These are phyloP conservation scores for Spongilla lacustris DNA, from an alignment of 37 sponge, comb jelly and placozoan genomes.

Conservation along the genomic window DNA sequence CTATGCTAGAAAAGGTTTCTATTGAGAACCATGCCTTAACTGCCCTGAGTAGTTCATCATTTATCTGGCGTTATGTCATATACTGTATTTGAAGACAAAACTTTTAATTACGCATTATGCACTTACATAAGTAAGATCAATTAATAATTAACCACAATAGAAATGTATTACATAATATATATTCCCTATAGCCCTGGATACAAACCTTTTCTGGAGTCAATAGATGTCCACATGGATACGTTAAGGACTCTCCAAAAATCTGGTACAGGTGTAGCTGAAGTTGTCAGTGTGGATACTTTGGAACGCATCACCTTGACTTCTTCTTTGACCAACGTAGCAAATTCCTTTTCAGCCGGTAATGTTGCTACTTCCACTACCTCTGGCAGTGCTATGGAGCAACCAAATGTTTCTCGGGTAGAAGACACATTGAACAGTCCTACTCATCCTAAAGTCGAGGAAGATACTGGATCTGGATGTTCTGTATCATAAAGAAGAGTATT, in stretches of 20 bases:
- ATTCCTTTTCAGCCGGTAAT: background rate
- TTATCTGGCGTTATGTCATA: too few relatives aligned
- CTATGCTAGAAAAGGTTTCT: too few relatives aligned
- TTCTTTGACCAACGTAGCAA: background rate
- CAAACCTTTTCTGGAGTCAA: slow-evolving; percentile 33
- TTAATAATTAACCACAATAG: too few relatives aligned
- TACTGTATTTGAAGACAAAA: too few relatives aligned
- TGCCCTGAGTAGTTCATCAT: too few relatives aligned
- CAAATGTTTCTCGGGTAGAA: background rate
- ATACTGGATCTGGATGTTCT: background rate
- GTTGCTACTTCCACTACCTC: background rate
- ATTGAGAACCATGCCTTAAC: too few relatives aligned
- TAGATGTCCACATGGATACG: slow-evolving; percentile 13
- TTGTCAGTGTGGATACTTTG: too few relatives aligned
- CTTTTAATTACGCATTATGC: too few relatives aligned
- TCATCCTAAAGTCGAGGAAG: background rate
- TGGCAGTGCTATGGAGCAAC: background rate
- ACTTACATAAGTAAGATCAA: too few relatives aligned
- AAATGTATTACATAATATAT: too few relatives aligned
- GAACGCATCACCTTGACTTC: background rate
- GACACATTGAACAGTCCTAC: background rate
- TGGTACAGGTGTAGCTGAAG: background rate
- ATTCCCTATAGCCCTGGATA: slow-evolving; percentile 47
- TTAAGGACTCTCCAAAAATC: background rate
- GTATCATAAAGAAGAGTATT: background rate